Evolutionary conservation across 2,888 invertebrate species (phyloP), one percentile per base, ranked within the genome.

Genomic region (Iphiclides podalirius): DNA sequence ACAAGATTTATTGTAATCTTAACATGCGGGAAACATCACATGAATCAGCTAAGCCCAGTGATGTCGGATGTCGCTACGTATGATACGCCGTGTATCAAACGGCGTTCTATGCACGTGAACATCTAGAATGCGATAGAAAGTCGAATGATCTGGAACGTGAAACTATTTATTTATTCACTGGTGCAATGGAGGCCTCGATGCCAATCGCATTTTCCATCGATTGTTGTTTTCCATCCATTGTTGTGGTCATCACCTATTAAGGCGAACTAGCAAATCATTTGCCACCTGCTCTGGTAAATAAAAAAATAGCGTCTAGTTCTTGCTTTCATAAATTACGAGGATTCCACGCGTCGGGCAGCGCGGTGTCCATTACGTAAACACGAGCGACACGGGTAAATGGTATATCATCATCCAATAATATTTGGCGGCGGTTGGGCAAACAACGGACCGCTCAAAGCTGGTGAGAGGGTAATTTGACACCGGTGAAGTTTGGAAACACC

Each of bases 351-450:
- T 42, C 42, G n/a, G n/a, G n/a, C n/a, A n/a, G n/a, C 42, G 31
- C 55, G 59, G 64, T 60, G 54, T 64, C 60, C 52, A 60, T 66
- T 61, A 56, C 64, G 57, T 58, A 57, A 56, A 65, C 66, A 68
- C 38, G 47, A 48, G 48, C 60, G 65, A 71, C 69, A 68, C 67
- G 67, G 69, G 64, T 70, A 72, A 71, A 78, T 76, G 71, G 76
- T 74, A 66, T 74, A 79, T 79, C 78, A 77, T 75, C 74, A 67
- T 79, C 63, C 77, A 74, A 79, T 79, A 77, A 79, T 75, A 77
- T 79, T 80, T 75, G 75, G 60, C 57, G 57, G 59, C 38, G 52
- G 40, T 50, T 39, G 54, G 47, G 45, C 54, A 58, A 57, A 58
- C 55, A 53, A 15, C 42, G 31, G 38, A 17, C 11, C 8, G 17